Conservation (phyloP, 1,140 invertebrate genomes). For the Radopholus similis region DNA sequence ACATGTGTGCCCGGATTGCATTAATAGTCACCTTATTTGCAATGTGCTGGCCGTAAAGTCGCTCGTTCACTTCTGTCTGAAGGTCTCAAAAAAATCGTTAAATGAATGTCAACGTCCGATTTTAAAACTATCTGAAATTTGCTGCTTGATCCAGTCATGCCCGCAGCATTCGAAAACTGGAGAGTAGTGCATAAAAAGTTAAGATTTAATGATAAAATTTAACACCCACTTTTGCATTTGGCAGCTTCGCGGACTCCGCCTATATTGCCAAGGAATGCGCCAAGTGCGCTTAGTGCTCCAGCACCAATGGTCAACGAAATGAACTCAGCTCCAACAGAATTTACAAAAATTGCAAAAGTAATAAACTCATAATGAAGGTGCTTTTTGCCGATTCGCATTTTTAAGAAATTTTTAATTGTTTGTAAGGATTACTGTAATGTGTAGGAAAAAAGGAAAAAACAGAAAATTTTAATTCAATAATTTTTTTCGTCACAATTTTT, state of each 20-base stretch:
- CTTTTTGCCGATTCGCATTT: no score
- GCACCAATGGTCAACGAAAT: conserved; percentile 1
- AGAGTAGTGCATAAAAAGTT: neutral
- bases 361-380: no score
- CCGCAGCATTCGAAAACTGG: conserved; percentile 15
- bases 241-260: neutral
- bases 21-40: conserved; percentile 53
- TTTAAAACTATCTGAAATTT: no score
- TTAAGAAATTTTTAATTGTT: no score
- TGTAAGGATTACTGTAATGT: no score
- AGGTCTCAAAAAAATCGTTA: conserved; percentile 37
- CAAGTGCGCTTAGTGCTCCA: conserved; percentile 4
- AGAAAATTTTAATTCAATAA: no score
- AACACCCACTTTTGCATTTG: conserved; percentile 14
- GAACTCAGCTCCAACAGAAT: neutral
- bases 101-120: neutral
- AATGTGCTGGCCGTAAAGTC: conserved; percentile 62
- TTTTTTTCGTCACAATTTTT: no score
- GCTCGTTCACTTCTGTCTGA: conserved; percentile 39
- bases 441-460: neutral
- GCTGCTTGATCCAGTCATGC: neutral
- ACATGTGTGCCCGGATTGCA: conserved; percentile 57
- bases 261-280: conserved; percentile 7
- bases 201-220: neutral
- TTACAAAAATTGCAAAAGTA: neutral